phyloP scores from a whole-genome alignment of 2,113 vertebrate species.

The Bubalus kerabau region DNA sequence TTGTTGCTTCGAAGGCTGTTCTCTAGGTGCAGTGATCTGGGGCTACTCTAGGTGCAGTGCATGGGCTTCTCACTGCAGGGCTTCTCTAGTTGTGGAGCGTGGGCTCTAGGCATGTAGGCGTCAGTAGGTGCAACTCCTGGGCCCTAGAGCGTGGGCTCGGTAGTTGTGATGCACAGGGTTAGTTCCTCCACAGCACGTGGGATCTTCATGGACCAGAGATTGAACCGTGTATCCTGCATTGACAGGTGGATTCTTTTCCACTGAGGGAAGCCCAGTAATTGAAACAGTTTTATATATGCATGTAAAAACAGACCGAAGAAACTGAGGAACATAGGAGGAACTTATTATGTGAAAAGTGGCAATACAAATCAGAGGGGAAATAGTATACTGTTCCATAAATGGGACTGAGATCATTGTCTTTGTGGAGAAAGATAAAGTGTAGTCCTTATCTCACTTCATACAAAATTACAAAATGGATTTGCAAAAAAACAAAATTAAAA shows the following conservation, averaged over 20 bases:
- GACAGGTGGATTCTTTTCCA: neutral
- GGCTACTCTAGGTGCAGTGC: neutral
- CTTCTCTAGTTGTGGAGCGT: neutral
- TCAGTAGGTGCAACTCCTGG: neutral
- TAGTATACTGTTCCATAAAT: neutral
- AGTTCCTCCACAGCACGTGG: neutral
- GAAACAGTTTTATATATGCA: neutral
- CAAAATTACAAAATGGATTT: neutral
- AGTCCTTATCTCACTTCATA: neutral
- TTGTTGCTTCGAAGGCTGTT: neutral
- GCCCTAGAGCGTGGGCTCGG: rapidly evolving
- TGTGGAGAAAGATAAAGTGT: neutral
- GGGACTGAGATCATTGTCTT: neutral
- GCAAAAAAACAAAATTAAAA: neutral
- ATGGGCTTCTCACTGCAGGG: neutral
- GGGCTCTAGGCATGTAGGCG: neutral
- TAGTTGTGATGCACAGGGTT: neutral
- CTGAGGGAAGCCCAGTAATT: neutral
- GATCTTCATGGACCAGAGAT: neutral
- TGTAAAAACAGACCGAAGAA: neutral
- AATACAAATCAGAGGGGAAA: neutral
- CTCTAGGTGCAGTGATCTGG: neutral
- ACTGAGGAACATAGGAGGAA: neutral
- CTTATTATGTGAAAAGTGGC: neutral
- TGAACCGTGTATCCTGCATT: neutral